Evolutionary conservation across 2,113 vertebrate species (phyloP), one percentile per base, ranked within the genome.

Genomic region (Callopanchax toddi): DNA sequence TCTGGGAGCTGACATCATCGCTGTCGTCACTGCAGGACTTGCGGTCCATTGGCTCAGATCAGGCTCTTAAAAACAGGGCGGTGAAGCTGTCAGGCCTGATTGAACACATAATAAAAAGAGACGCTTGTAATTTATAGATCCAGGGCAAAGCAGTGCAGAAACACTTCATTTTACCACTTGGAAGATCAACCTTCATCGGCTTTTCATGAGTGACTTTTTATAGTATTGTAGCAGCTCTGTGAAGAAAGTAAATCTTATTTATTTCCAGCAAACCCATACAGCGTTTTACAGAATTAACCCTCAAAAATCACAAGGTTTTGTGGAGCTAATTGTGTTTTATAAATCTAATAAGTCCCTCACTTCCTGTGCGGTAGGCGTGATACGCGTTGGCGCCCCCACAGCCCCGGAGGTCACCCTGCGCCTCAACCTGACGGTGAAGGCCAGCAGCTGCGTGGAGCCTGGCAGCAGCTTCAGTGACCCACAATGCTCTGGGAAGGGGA

Each of bases 401-500:
- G 95, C 93, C 72, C 93, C 93, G 20, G 95, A 96, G 11, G 93
- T 96, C 90, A 94, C 94, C 54, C 79, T 98, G 45, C 94, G 95
- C 51, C 89, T 98, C 76, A 95, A 94, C 49, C 89, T 99, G 80
- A 89, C 91, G 3, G 95, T 98, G 77, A 99, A 99, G 86, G 83
- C 90, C 82, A 96, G 93, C 71, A 94, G 89, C 88, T 99, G 97
- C 2, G 56, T 90, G 76, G 91, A 93, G 0, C 90, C 85, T 0
- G 94, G 92, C 53, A 92, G 90, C 83, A 89, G 78, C 18, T 73
- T 92, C 43, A 93, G 86, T 12, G 91, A 86, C 60, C 53, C 93
- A 21, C 93, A 92, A 15, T 99, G 97, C 74, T 96, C 94, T 0
- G 96, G 96, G 45, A 97, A 92, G 85, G 96, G 97, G 43, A 92